phyloP scores from a whole-genome alignment of 2,888 invertebrate genomes.

The Rotaria macrura region DNA sequence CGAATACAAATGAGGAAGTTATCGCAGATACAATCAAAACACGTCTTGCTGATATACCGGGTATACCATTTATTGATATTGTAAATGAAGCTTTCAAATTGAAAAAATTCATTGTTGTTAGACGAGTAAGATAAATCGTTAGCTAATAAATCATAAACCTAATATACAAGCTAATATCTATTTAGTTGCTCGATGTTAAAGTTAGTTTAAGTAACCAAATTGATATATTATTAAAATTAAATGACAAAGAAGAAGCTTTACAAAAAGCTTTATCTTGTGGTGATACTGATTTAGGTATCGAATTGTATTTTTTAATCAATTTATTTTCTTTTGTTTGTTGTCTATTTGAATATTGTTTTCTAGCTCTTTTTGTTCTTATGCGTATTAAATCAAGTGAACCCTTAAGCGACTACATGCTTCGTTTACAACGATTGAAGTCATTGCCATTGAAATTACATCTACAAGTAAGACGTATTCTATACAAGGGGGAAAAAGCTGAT shows the following conservation, averaged over 20 bases:
- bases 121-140: not conserved
- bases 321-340: not conserved
- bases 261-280: not conserved
- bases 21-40: not conserved
- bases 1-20: not conserved
- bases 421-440: not conserved
- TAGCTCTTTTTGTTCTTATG: not conserved
- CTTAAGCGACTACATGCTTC: not conserved
- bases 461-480: not conserved
- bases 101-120: not conserved
- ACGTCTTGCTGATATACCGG: not conserved
- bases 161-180: no score
- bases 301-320: not conserved
- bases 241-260: not conserved
- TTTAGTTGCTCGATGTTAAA: slow-evolving; percentile 11
- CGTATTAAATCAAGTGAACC: not conserved
- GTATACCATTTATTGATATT: slow-evolving; percentile 20
- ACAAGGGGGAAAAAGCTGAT: no score
- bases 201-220: not conserved
- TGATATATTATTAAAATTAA: not conserved
- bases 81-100: not conserved
- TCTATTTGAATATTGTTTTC: not conserved
- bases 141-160: no score
- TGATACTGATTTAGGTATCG: not conserved
- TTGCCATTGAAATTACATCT: not conserved